Base-by-base conservation (phyloP, 2,888 invertebrate genomes). In the Timema podura region DNA sequence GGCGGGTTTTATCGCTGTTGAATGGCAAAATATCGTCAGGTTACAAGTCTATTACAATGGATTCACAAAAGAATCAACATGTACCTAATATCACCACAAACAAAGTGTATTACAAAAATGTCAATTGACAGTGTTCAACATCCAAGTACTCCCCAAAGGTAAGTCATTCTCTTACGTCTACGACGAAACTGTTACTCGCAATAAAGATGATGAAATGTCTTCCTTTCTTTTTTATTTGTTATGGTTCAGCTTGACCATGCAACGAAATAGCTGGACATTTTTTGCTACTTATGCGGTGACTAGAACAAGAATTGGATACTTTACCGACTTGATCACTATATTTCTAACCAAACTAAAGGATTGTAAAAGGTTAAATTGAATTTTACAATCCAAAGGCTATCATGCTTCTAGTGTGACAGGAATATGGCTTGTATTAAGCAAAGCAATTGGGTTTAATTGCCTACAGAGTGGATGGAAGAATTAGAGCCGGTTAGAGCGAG, bases 221-320 rank as follows among this genome's bases (percentile, higher is more conserved):
- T 67, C 57, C 9, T 8, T 54, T 7, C 67, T 67, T 8, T 57
- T 54, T 11, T 46, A 57, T n/a, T 57, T 54, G 45, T 54, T 15
- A 44, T 54, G 11, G 44, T 15, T 10, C 45, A 67, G 13, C 57
- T 67, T 9, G 54, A 67, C 9, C 11, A 48, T n/a, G 44, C 51
- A n/a, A 54, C 7, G 15, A 54, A 54, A 54, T 30, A 67, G 10
- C 13, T 54, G 10, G 45, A 67, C 5, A 10, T 54, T 5, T 67
- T 67, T 45, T 67, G 57, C 15, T 51, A 67, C 57, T 51, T 30
- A 44, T 45, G 45, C 11, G 30, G 54, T 54, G 67, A 46, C 5
- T 57, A 54, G 47, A 67, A 57, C 45, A 67, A 67, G n/a, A 67
- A 67, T n/a, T 10, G 44, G 46, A 57, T 57, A 16, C 13, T 67